phyloP scores from a whole-genome alignment of 2,113 vertebrate species.

The Delphinapterus leucas region DNA sequence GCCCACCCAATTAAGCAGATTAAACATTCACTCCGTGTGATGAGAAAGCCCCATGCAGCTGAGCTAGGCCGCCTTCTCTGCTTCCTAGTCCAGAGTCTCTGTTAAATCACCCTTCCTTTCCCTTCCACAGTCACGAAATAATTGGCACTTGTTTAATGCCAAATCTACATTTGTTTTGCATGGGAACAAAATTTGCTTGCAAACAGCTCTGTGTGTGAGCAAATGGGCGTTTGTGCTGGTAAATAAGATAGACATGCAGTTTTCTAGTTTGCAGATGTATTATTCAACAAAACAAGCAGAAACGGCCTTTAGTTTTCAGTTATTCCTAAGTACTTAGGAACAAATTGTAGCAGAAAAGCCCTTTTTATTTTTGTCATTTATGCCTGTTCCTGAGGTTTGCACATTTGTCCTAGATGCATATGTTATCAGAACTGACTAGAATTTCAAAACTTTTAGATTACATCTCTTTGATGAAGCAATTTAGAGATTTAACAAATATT shows the following conservation, averaged over 20 bases:
- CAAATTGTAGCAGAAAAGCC: conserved; percentile 21
- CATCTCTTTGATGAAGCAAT: neutral
- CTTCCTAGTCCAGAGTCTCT: conserved; percentile 66
- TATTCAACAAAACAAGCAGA: conserved; percentile 73
- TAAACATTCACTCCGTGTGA: conserved; percentile 70
- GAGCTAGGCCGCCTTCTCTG: conserved; percentile 63
- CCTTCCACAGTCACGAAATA: conserved; percentile 77
- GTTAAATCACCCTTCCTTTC: conserved; percentile 74
- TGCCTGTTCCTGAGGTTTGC: conserved; percentile 29
- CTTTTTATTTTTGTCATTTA: conserved; percentile 32
- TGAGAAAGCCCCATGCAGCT: conserved; percentile 67
- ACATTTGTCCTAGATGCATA: conserved; percentile 52
- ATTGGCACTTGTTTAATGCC: conserved; percentile 81
- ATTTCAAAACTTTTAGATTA: conserved; percentile 30
- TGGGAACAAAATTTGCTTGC: conserved; percentile 80
- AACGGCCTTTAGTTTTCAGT: conserved; percentile 74
- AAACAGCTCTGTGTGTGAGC: conserved; percentile 78
- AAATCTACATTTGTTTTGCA: conserved; percentile 82
- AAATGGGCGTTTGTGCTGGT: conserved; percentile 80
- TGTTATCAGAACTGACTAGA: conserved; percentile 22
- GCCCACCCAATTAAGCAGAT: conserved; percentile 77
- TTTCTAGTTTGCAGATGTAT: conserved; percentile 78
- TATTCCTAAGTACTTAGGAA: conserved; percentile 56
- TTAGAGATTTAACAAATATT: neutral
- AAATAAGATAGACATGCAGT: conserved; percentile 77